Evolutionary conservation across 2,888 invertebrate species (phyloP).

Genomic region (Pardosa pseudoannulata): DNA sequence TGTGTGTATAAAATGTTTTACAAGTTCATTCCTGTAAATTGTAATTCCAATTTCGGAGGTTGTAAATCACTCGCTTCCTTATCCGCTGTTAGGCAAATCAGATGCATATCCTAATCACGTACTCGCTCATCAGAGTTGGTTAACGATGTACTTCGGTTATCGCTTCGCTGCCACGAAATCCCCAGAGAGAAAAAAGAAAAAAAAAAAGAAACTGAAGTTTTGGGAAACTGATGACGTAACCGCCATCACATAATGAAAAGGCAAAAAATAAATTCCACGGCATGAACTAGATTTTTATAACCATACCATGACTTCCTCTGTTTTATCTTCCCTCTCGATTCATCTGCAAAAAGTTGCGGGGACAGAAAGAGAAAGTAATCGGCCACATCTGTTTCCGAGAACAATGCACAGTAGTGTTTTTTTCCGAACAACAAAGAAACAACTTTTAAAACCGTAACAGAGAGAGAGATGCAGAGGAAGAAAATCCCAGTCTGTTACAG

Average conservation of each 20-base stretch:
- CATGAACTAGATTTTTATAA: slow-evolving; percentile 45
- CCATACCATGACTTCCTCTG: slow-evolving; percentile 22
- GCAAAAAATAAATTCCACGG: slow-evolving; percentile 27
- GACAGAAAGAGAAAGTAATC: slow-evolving; percentile 42
- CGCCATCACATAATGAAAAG: neutral
- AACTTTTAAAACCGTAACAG: neutral
- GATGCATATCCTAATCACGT: neutral
- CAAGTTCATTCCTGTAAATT: too few species aligned
- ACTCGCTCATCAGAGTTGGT: neutral
- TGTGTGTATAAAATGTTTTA: too few species aligned
- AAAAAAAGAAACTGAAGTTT: neutral
- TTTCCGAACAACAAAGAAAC: slow-evolving; percentile 25
- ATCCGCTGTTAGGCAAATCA: neutral
- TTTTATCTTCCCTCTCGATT: slow-evolving; percentile 26
- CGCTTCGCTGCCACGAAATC: neutral
- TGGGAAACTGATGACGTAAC: slow-evolving; percentile 2
- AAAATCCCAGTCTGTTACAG: too few species aligned
- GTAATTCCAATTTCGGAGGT: too few species aligned
- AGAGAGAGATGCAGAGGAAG: too few species aligned
- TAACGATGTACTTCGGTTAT: neutral
- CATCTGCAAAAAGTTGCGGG: slow-evolving; percentile 14
- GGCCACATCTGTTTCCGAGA: slow-evolving; percentile 49
- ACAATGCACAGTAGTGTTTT: slow-evolving; percentile 34
- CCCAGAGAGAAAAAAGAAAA: neutral
- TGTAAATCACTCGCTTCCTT: too few species aligned